Evolutionary conservation across 1,140 invertebrate genomes (phyloP), one percentile per base, ranked within the genome.

Genomic region (silkworm (Bombyx mori)): DNA sequence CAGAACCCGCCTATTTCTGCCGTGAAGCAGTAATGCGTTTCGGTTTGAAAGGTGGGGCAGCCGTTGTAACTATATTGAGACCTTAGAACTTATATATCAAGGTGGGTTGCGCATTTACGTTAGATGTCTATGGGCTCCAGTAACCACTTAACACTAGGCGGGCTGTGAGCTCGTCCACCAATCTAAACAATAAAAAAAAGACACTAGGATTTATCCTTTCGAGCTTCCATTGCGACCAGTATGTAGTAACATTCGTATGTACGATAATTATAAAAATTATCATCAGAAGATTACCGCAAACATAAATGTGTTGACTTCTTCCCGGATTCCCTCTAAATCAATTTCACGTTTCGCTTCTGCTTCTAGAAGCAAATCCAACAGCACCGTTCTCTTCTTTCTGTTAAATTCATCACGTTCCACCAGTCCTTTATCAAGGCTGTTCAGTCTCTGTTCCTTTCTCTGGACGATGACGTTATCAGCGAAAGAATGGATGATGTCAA

Each of bases 251-350:
- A 12, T 46, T 12, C 45, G 5, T 10, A 46, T 10, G 1, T 12
- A 46, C 45, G 45, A 8, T 1, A 46, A 46, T 46, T 46, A 46
- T 46, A 12, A 2, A 10, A 10, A 46, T 2, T 8, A 10, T 46
- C 8, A 8, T 46, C 2, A 46, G 5, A 10, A 46, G n/a, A 46
- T 51, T 51, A 51, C 49, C 49, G 26, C 93, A 83, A 95, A 95
- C 90, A 94, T 93, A 68, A 95, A 96, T 0, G 94, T 96, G 73
- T 95, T 93, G 2, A 95, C 94, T 89, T 96, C 95, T 75, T 96
- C 94, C 59, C 91, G 88, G 45, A 96, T 94, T 59, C 94, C 94
- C 42, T 88, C 62, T 64, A 93, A 88, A 51, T 82, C 91, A 47
- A 91, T 88, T 52, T 81, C 88, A 82, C 76, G n/a, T 46, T 89